Conservation (phyloP, 2,113 vertebrate genomes). For the Corythaeola cristata region DNA sequence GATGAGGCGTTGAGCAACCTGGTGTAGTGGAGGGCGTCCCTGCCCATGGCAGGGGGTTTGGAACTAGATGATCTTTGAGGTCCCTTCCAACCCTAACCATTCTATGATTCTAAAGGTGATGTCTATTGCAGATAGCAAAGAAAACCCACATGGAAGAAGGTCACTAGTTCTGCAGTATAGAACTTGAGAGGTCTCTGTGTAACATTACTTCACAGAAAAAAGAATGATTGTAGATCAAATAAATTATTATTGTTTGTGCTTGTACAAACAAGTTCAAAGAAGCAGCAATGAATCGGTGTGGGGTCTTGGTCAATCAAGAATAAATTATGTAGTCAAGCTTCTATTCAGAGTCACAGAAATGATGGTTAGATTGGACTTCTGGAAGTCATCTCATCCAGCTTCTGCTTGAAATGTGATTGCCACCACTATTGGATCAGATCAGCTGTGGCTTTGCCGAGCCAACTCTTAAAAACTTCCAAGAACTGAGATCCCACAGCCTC, state of each 20-base stretch:
- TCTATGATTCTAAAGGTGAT: no score
- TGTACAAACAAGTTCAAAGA: background rate
- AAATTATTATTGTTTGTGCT: background rate
- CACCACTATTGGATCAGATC: background rate
- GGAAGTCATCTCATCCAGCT: background rate
- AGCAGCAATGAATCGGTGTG: background rate
- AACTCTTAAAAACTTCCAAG: background rate
- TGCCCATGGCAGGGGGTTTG: no score
- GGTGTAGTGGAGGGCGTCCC: no score
- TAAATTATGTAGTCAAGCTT: background rate
- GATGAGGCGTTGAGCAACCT: no score
- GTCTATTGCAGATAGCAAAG: background rate
- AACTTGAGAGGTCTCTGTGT: background rate
- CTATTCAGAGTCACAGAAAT: background rate
- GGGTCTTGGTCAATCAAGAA: background rate
- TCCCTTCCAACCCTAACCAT: no score
- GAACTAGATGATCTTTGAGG: no score
- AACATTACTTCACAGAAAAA: background rate
- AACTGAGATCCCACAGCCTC: background rate
- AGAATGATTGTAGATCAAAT: background rate
- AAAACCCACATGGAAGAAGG: background rate
- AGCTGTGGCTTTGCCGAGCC: background rate
- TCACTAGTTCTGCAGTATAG: background rate
- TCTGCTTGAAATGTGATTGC: background rate
- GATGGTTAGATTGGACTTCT: background rate